Evolutionary conservation across 2,888 invertebrate species (phyloP).

Genomic region (Merodon equestris): DNA sequence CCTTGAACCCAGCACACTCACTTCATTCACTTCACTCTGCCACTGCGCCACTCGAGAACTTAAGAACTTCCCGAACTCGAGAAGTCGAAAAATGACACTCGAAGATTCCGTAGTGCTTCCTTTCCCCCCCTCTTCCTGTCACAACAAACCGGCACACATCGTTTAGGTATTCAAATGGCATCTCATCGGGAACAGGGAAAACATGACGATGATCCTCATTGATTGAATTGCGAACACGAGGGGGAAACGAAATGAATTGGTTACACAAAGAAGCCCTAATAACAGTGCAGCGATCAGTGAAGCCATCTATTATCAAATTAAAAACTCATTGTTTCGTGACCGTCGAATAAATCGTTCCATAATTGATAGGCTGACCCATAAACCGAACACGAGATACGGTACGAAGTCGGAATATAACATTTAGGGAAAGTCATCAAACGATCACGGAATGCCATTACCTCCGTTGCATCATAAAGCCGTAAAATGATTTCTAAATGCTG

Average conservation of each 20-base stretch:
- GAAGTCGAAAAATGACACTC: constrained; percentile 40
- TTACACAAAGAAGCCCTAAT: constrained; percentile 25
- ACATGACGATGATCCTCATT: constrained; percentile 32
- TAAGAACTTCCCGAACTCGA: too few relatives aligned
- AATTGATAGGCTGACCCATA: constrained; percentile 55
- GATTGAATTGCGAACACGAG: constrained; percentile 41
- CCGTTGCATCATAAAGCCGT: constrained; percentile 36
- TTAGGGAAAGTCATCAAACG: constrained; percentile 47
- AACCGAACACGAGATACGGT: constrained; percentile 25
- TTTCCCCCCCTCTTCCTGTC: neutral
- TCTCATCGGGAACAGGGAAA: constrained; percentile 27
- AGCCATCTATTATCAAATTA: constrained; percentile 56
- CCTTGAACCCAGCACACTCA: constrained; percentile 43
- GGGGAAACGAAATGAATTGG: constrained; percentile 19
- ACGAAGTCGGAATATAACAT: constrained; percentile 14
- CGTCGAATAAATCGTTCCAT: neutral
- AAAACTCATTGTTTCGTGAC: constrained; percentile 25
- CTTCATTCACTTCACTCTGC: constrained; percentile 14
- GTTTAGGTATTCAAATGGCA: constrained; percentile 17
- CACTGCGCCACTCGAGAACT: too few relatives aligned
- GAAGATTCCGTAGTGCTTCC: constrained; percentile 36
- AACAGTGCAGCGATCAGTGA: constrained; percentile 16
- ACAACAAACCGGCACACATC: neutral
- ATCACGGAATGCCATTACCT: constrained; percentile 54
- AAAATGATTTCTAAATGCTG: neutral